Conservation (phyloP, 2,113 vertebrate genomes). For the Perognathus longimembris region DNA sequence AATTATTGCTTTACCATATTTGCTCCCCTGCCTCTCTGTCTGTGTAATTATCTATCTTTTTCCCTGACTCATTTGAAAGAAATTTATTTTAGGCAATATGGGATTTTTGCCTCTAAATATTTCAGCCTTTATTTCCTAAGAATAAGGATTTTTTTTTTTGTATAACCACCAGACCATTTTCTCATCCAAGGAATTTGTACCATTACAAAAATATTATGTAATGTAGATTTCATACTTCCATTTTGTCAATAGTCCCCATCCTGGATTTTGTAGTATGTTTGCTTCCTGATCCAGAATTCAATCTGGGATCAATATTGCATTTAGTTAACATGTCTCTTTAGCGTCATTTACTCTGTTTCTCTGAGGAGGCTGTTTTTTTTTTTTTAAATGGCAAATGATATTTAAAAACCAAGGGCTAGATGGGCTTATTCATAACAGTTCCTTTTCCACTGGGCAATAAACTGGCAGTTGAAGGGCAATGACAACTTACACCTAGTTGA, state of each 20-base stretch:
- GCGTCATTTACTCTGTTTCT: slow-evolving; percentile 66
- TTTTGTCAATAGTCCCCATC: slow-evolving; percentile 41
- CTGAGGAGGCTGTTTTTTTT: slow-evolving; percentile 44
- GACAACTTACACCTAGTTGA: not conserved
- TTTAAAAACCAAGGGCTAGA: slow-evolving; percentile 51
- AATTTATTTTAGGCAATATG: not conserved
- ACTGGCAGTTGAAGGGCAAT: not conserved
- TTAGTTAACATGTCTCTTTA: slow-evolving; percentile 64
- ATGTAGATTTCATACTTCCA: slow-evolving; percentile 17
- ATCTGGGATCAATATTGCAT: slow-evolving; percentile 68
- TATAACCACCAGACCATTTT: slow-evolving; percentile 18
- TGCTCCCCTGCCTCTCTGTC: not conserved
- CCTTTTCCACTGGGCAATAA: slow-evolving; percentile 50
- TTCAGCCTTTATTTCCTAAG: slow-evolving; percentile 31
- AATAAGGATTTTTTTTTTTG: slow-evolving; percentile 42
- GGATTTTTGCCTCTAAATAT: slow-evolving; percentile 38
- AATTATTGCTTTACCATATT: slow-evolving; percentile 17
- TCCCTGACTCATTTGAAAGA: not conserved
- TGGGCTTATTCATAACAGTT: slow-evolving; percentile 5
- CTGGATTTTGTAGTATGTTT: slow-evolving; percentile 37
- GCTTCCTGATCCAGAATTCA: slow-evolving; percentile 59
- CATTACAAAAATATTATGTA: slow-evolving; percentile 38
- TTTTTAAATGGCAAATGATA: slow-evolving; percentile 49
- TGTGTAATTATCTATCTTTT: not conserved
- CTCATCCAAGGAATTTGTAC: slow-evolving; percentile 10